These are phyloP conservation scores for Cyanoramphus novaezelandiae DNA, from an alignment of 2,113 vertebrate species.

Conservation along the genomic window DNA sequence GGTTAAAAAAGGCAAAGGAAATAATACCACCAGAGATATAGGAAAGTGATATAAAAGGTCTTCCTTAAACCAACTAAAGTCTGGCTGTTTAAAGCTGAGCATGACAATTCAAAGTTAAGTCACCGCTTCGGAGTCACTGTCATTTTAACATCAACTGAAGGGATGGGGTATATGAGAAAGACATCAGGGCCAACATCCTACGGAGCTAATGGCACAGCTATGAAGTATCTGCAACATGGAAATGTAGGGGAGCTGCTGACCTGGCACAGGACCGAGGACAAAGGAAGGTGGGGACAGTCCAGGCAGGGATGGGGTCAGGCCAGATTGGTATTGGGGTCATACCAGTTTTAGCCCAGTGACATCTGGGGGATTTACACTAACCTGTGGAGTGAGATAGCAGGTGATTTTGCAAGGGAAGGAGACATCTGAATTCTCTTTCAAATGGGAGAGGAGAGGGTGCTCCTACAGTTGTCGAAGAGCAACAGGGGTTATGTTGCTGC, in stretches of 20 bases:
- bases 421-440: background rate
- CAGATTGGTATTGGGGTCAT: fast-evolving
- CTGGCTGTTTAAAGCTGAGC: background rate
- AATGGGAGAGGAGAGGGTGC: background rate
- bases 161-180: background rate
- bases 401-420: background rate
- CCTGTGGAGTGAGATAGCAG: background rate
- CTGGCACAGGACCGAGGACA: fast-evolving
- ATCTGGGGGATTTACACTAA: background rate
- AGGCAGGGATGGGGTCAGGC: fast-evolving
- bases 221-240: background rate
- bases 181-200: background rate
- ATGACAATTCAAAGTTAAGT: background rate
- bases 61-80: background rate
- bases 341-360: background rate
- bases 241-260: background rate
- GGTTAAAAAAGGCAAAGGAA: background rate
- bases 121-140: background rate
- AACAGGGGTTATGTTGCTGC: background rate
- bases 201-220: fast-evolving
- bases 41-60: background rate
- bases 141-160: background rate
- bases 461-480: background rate
- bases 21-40: background rate
- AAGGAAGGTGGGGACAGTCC: background rate